Base-by-base conservation (phyloP, 2,113 vertebrate genomes). In the Gallinago media region DNA sequence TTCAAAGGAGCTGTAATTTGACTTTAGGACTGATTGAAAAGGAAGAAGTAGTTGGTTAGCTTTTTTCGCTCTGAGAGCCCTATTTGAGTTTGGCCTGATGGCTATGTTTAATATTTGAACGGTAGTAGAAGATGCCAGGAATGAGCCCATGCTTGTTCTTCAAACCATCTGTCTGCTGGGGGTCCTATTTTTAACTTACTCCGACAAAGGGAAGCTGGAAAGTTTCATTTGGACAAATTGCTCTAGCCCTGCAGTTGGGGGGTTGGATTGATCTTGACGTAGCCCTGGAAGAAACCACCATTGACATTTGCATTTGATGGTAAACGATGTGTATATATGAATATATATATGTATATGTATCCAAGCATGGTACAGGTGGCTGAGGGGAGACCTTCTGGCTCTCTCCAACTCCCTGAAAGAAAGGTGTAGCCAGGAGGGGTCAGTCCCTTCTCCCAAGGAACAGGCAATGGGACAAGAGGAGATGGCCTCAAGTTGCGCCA, bases 231-330 rank as follows among this genome's bases (percentile, higher is more conserved):
- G 79, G 61, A 73, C 31, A 83, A 79, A 91, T 85, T 65, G 29
- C 59, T 93, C 78, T 81, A 95, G 65, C 42, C 85, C 55, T 65
- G 47, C 15, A 20, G 54, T 13, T 55, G 77, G 63, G 66, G 46
- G 56, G 36, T 63, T 91, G 87, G 93, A 75, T 87, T 94, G 91
- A 84, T 96, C 77, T 87, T 96, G 94, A 93, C 9, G 8, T 20
- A 40, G 6, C 66, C 73, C n/a, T 89, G 86, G 65, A 93, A 95
- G 38, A 87, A 47, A 55, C 79, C 61, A 44, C 63, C 90, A 3
- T 89, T 96, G 88, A 96, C 63, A 62, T 97, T 97, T 97, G 34
- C 0, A 1, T 93, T 81, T 97, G 92, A 94, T 95, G 62, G 76
- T 88, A 84, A 96, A 97, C 95, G 23, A 82, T 55, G 5, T 38